These are phyloP conservation scores for Phacellophora camtschatica DNA, from an alignment of 30 jellyfish, hydroid and myxozoan species.

Conservation along the genomic window DNA sequence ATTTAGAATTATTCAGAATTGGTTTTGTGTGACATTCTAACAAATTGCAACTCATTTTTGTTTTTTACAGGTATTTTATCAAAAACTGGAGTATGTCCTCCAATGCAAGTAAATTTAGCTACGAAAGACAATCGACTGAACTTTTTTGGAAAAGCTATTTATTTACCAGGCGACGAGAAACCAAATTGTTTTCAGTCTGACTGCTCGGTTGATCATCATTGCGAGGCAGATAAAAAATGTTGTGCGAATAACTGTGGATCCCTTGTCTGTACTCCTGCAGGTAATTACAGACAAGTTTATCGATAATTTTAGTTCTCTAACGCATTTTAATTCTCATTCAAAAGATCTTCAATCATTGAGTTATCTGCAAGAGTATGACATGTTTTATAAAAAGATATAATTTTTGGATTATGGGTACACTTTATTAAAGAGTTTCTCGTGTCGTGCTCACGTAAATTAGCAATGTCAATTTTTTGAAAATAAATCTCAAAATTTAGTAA, in stretches of 20 bases:
- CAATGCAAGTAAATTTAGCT: conserved; percentile 30
- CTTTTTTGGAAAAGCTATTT: conserved; percentile 65
- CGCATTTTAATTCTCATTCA: not conserved
- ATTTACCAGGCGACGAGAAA: conserved; percentile 66
- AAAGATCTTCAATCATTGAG: not conserved
- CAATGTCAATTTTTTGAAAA: too few relatives aligned
- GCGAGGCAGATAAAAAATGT: conserved; percentile 88
- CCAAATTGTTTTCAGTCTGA: conserved; percentile 59
- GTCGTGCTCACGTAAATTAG: too few relatives aligned
- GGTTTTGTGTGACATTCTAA: too few relatives aligned
- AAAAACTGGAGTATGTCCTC: conserved; percentile 84
- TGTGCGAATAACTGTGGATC: conserved; percentile 81
- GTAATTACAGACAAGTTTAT: conserved; percentile 8
- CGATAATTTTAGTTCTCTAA: too few relatives aligned
- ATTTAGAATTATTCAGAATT: too few relatives aligned
- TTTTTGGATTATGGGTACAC: too few relatives aligned
- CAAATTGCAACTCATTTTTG: not conserved
- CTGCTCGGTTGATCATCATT: conserved; percentile 60
- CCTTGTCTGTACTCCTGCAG: conserved; percentile 71
- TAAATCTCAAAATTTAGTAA: too few relatives aligned
- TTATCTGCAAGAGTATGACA: too few relatives aligned
- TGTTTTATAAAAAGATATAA: too few relatives aligned
- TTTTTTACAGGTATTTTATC: conserved; percentile 63
- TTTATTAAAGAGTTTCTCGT: too few relatives aligned
- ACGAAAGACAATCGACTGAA: conserved; percentile 63